phyloP scores from a whole-genome alignment of 2,797 vertebrate species.

The Cygnus olor region DNA sequence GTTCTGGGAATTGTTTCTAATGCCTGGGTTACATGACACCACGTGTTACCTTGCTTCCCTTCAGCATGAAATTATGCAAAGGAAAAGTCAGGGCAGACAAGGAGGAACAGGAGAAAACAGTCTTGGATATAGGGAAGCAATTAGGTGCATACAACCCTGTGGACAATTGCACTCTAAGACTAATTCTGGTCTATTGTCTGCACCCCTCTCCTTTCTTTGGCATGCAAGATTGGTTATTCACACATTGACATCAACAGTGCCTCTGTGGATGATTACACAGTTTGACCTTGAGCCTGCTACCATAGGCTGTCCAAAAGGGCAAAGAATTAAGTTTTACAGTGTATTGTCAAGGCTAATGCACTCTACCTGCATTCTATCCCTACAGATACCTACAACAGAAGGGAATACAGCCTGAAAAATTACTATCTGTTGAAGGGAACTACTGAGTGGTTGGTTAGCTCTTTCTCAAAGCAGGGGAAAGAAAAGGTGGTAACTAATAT shows the following conservation, averaged over 20 bases:
- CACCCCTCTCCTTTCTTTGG: not conserved
- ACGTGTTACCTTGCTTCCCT: fast-evolving
- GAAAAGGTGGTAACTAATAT: not conserved
- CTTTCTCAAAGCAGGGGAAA: not conserved
- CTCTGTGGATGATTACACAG: not conserved
- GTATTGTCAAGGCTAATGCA: not conserved
- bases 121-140: not conserved
- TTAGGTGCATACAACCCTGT: not conserved
- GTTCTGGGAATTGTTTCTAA: not conserved
- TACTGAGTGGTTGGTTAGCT: not conserved
- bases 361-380: not conserved
- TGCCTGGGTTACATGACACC: not conserved
- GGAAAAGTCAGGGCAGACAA: not conserved
- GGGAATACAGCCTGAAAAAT: not conserved
- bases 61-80: not conserved
- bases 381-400: not conserved
- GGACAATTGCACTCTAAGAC: not conserved
- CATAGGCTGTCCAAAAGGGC: not conserved
- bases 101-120: not conserved
- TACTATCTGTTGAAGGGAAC: not conserved
- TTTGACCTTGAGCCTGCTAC: not conserved
- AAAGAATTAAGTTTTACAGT: not conserved
- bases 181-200: not conserved
- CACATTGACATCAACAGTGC: no score
- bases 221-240: not conserved